phyloP scores from a whole-genome alignment of 2,888 invertebrate species.

The Agelastica alni region DNA sequence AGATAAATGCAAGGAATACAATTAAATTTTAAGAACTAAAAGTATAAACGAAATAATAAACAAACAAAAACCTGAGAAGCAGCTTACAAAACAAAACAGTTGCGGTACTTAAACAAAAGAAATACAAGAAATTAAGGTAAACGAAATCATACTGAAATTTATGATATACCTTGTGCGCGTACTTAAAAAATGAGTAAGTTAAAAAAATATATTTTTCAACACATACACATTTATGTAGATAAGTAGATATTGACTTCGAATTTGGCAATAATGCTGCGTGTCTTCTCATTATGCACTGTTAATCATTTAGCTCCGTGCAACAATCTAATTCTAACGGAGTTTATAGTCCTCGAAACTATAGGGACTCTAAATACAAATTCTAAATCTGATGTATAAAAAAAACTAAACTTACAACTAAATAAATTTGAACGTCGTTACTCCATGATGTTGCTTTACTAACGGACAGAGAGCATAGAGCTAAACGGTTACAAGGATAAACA shows the following conservation, averaged over 20 bases:
- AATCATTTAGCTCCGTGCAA: constrained; percentile 14
- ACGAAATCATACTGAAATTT: constrained; percentile 22
- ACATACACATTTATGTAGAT: constrained; percentile 57
- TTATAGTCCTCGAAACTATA: too few species aligned
- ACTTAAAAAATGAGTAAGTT: constrained; percentile 47
- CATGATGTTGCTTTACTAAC: neutral
- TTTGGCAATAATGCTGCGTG: constrained; percentile 64
- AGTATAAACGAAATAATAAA: constrained; percentile 1
- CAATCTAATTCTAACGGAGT: neutral
- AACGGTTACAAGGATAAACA: constrained; percentile 2
- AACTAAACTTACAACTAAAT: neutral
- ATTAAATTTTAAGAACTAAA: constrained; percentile 22
- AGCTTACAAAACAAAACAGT: constrained; percentile 31
- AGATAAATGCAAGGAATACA: constrained; percentile 43
- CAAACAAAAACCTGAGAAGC: constrained; percentile 34
- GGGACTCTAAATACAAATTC: too few species aligned
- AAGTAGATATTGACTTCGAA: constrained; percentile 68
- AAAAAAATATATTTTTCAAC: constrained; percentile 58
- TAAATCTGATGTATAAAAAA: neutral
- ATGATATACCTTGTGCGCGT: constrained; percentile 51
- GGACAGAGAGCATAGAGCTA: too few species aligned
- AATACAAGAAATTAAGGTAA: constrained; percentile 32
- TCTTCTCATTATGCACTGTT: constrained; percentile 15
- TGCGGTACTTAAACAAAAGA: constrained; percentile 18
- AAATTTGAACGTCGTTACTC: neutral